Evolutionary conservation across 2,888 invertebrate genomes (phyloP).

Genomic region (Acanthosepion lycidas): DNA sequence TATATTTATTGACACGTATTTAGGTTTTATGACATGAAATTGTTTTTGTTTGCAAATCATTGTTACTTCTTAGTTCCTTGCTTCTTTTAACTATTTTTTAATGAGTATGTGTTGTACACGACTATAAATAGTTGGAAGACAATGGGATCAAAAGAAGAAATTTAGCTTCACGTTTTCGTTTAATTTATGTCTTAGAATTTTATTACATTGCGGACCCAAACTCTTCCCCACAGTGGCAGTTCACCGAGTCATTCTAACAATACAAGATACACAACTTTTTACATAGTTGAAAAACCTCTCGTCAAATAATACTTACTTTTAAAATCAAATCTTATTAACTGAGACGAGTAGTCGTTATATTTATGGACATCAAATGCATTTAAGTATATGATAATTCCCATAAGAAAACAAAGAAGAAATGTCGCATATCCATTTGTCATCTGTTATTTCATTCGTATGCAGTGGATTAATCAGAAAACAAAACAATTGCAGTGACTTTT

Average conservation of each 20-base stretch:
- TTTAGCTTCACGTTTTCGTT: background rate
- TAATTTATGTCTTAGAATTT: background rate
- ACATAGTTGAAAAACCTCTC: background rate
- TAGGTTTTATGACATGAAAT: background rate
- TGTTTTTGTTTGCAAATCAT: background rate
- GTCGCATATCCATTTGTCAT: background rate
- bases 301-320: background rate
- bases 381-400: background rate
- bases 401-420: background rate
- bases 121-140: background rate
- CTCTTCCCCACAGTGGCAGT: background rate
- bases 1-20: conserved; percentile 24
- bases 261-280: background rate
- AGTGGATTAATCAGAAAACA: background rate
- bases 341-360: background rate
- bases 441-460: background rate
- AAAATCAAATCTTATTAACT: background rate
- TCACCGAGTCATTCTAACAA: background rate
- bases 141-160: background rate
- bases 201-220: background rate
- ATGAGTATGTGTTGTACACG: background rate
- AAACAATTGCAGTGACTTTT: background rate
- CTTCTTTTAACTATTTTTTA: background rate
- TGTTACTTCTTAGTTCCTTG: background rate
- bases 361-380: background rate